Evolutionary conservation across 2,888 invertebrate genomes (phyloP).

Genomic region (Protophormia terraenovae): DNA sequence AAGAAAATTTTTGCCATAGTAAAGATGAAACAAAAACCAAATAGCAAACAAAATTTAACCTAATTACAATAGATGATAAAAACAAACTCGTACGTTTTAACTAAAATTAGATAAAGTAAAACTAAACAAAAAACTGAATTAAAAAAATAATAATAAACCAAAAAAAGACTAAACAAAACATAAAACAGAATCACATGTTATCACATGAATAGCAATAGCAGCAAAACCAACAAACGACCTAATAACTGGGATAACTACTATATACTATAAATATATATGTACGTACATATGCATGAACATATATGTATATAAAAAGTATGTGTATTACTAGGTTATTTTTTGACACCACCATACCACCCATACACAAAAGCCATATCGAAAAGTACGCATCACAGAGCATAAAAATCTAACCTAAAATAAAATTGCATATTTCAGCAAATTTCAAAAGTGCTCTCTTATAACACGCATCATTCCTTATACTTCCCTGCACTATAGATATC

Average conservation of each 20-base stretch:
- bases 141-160: conserved; percentile 6
- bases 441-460: conserved; percentile 24
- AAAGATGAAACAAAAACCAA: no score
- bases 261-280: not conserved
- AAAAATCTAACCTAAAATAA: conserved; percentile 48
- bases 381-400: conserved; percentile 47
- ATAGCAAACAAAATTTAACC: conserved; percentile 37
- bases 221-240: conserved; percentile 53
- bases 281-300: not conserved
- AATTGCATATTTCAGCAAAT: conserved; percentile 41
- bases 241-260: conserved; percentile 57
- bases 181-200: conserved; percentile 66
- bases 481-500: conserved; percentile 4
- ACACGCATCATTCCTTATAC: not conserved
- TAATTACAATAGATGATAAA: conserved; percentile 31
- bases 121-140: not conserved
- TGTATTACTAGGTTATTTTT: conserved; percentile 49
- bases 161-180: conserved; percentile 49
- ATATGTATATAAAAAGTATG: not conserved
- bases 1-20: not conserved
- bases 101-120: not conserved
- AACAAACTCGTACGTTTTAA: not conserved
- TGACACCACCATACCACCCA: not conserved
- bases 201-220: conserved; percentile 62
- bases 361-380: conserved; percentile 3